These are phyloP conservation scores for Cathartes aura DNA, from an alignment of 2,113 vertebrate genomes.

Conservation along the genomic window DNA sequence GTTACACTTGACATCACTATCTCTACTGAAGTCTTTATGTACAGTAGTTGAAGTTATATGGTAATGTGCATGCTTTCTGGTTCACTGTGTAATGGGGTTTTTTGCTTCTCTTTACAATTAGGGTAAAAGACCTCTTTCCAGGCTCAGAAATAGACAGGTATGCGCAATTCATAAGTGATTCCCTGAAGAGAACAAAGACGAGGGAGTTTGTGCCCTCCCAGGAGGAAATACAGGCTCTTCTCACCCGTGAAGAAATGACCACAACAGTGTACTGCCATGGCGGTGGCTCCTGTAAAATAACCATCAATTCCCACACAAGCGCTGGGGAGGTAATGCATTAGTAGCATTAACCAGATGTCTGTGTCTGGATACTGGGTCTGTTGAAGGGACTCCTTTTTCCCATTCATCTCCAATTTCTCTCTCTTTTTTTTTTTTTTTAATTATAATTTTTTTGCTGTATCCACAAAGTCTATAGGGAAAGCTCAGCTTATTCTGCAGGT, in stretches of 20 bases:
- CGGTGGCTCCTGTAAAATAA: conserved; percentile 93
- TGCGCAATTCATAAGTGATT: conserved; percentile 86
- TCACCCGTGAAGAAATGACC: conserved; percentile 90
- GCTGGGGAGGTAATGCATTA: conserved; percentile 85
- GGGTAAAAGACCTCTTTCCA: conserved; percentile 86
- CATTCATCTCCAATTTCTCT: not conserved
- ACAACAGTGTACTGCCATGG: conserved; percentile 93
- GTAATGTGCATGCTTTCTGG: not conserved
- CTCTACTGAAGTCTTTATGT: not conserved
- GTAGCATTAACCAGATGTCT: not conserved
- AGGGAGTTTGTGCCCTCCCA: conserved; percentile 92
- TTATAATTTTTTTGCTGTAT: not conserved
- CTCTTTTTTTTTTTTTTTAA: not conserved
- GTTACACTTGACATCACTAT: not conserved
- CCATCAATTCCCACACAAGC: conserved; percentile 93
- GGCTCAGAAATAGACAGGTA: conserved; percentile 88
- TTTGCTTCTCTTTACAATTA: conserved; percentile 40
- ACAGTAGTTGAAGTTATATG: not conserved
- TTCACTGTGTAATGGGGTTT: not conserved
- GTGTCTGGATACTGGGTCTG: not conserved
- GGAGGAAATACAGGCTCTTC: conserved; percentile 90
- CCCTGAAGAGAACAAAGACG: conserved; percentile 89
- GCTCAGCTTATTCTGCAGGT: not conserved
- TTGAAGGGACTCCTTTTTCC: not conserved
- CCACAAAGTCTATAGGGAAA: not conserved